A percentile compares a stretch with the other conserved stretches of the same genome.
These are phyloP conservation scores for Zelostemma sp. DNA, from an alignment of 1,140 invertebrate genomes.

Conservation along the genomic window DNA sequence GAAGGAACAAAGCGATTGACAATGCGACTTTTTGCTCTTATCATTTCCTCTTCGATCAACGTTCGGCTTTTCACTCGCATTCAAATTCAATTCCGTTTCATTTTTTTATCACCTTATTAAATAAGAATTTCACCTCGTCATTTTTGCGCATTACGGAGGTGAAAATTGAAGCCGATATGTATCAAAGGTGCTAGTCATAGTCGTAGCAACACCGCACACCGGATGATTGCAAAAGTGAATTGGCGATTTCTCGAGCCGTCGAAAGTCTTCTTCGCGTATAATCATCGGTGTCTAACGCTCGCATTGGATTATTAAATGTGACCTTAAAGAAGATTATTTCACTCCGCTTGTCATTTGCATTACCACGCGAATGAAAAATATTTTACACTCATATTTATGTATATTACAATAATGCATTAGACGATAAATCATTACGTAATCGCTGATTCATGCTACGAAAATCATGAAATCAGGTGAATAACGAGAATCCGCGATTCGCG, in stretches of 20 bases:
- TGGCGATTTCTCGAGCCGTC: slow-evolving; percentile 46
- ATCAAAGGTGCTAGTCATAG: slow-evolving; percentile 27
- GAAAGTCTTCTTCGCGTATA: slow-evolving; percentile 35
- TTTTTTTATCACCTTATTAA: background rate
- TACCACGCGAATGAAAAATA: too few relatives aligned
- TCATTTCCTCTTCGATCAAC: too few relatives aligned
- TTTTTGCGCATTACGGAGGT: slow-evolving; percentile 3
- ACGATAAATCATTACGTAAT: too few relatives aligned
- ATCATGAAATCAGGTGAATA: too few relatives aligned
- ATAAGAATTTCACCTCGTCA: background rate
- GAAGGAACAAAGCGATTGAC: slow-evolving; percentile 9
- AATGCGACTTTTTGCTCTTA: slow-evolving; percentile 7
- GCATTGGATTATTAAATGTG: slow-evolving; percentile 32
- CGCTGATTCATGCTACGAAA: too few relatives aligned
- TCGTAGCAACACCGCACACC: slow-evolving; percentile 22
- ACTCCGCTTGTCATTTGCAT: background rate
- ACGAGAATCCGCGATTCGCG: too few relatives aligned
- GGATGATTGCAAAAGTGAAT: slow-evolving; percentile 47
- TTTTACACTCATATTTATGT: too few relatives aligned
- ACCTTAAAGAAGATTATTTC: slow-evolving; percentile 42
- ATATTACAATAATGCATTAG: too few relatives aligned
- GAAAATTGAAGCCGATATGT: slow-evolving; percentile 28
- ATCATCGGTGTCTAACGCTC: slow-evolving; percentile 31
- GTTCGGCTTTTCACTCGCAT: too few relatives aligned
- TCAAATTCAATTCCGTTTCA: too few relatives aligned